Evolutionary conservation across 2,888 invertebrate genomes (phyloP), one percentile per base, ranked within the genome.

Genomic region (Pemphredon lugubris): DNA sequence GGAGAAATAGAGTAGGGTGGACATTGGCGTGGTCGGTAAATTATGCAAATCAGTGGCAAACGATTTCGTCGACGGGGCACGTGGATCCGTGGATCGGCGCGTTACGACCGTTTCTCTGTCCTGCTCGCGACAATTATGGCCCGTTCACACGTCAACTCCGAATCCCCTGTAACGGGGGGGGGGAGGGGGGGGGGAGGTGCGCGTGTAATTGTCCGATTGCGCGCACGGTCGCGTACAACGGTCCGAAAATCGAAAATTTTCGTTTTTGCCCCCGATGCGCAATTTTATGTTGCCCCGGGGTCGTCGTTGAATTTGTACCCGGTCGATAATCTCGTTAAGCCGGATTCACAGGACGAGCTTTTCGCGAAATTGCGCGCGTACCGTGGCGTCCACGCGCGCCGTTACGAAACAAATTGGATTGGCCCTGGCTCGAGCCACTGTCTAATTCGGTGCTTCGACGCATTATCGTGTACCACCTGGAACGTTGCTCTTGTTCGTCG

Each of bases 31-130:
- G 32, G 40, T 13, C 30, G 42, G 37, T 64, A 60, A 75, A 82
- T 81, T 81, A 82, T 82, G 79, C 67, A 76, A 82, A 82, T 78
- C 64, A 48, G 66, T 58, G 75, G 57, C 53, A 72, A 77, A 74
- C 71, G 66, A 74, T 81, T 79, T 75, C 66, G 61, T 37, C 30
- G 44, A 18, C 39, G 58, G 40, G 13, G 54, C 47, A n/a, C 26
- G 55, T 26, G 47, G 48, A 57, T 55, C 51, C 55, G 44, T 57
- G 42, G 51, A 18, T 39, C 18, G n/a, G 30, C 42, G 20, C 64
- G 34, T 66, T 54, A 47, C 42, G 23, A 37, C 21, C 47, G 55
- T 60, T 59, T 40, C 40, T 50, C 48, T 68, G 63, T 58, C 26
- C 55, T 20, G 37, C 39, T 9, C 34, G 40, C 45, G 48, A 30